phyloP scores from a whole-genome alignment of 2,797 vertebrate species.

The Cirrhinus mrigala region DNA sequence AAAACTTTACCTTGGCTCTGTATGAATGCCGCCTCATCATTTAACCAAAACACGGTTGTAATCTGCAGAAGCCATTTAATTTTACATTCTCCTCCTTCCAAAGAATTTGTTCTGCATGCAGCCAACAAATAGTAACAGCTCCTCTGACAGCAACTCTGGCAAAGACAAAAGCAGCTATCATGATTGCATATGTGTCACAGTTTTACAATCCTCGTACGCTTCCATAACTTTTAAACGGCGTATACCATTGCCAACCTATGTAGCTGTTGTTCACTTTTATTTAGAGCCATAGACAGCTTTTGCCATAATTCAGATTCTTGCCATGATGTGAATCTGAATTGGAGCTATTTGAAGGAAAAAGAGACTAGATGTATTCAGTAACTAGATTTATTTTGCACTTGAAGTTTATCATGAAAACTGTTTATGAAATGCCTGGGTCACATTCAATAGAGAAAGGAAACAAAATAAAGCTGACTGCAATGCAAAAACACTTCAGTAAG shows the following conservation, averaged over 20 bases:
- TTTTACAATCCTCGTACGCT: slow-evolving; percentile 30
- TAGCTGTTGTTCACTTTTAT: background rate
- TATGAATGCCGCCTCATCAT: background rate
- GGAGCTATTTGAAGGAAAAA: background rate
- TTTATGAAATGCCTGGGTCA: too few relatives aligned
- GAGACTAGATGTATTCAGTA: background rate
- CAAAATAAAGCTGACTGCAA: background rate
- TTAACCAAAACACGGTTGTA: slow-evolving; percentile 24
- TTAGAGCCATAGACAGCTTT: background rate
- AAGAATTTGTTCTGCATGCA: slow-evolving; percentile 39
- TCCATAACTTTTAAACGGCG: background rate
- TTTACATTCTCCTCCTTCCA: slow-evolving; percentile 40
- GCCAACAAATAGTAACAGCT: slow-evolving; percentile 52
- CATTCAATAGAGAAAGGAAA: too few relatives aligned
- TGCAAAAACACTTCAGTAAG: background rate
- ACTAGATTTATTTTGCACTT: too few relatives aligned
- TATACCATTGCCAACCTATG: background rate
- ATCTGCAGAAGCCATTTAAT: slow-evolving; percentile 39
- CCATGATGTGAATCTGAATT: background rate
- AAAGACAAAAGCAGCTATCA: slow-evolving; percentile 27
- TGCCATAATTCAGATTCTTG: background rate
- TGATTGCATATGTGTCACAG: slow-evolving; percentile 46
- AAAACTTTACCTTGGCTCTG: slow-evolving; percentile 14
- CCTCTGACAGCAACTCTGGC: slow-evolving; percentile 45
- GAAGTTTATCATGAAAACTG: too few relatives aligned